phyloP scores from a whole-genome alignment of 1,140 invertebrate genomes.

The Drosophila seguyi region DNA sequence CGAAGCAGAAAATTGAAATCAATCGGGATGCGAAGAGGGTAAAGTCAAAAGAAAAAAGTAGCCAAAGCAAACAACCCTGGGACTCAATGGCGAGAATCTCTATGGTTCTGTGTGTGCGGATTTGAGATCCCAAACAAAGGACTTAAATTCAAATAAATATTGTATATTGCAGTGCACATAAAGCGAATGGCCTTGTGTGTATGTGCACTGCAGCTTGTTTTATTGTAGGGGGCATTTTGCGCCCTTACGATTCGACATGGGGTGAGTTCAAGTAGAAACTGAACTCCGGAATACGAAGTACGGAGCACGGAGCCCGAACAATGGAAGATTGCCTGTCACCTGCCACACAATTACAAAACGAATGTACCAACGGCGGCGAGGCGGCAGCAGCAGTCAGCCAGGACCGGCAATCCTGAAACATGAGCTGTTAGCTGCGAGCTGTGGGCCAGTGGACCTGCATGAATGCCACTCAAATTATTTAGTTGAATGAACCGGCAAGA shows the following conservation, averaged over 20 bases:
- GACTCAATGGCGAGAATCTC: slow-evolving; percentile 20
- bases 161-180: slow-evolving; percentile 81
- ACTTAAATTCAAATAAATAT: slow-evolving; percentile 85
- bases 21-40: slow-evolving; percentile 9
- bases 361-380: slow-evolving; percentile 63
- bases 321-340: slow-evolving; percentile 84
- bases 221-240: slow-evolving; percentile 81
- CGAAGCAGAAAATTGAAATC: slow-evolving; percentile 29
- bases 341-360: slow-evolving; percentile 83
- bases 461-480: slow-evolving; percentile 85
- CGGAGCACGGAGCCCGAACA: slow-evolving; percentile 47
- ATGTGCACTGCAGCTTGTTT: slow-evolving; percentile 67
- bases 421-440: slow-evolving; percentile 57
- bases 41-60: slow-evolving; percentile 64
- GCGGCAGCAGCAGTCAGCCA: slow-evolving; percentile 22
- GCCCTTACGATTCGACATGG: slow-evolving; percentile 83
- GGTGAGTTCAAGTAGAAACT: slow-evolving; percentile 73
- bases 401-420: slow-evolving; percentile 69
- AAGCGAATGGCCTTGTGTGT: slow-evolving; percentile 65
- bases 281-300: slow-evolving; percentile 23
- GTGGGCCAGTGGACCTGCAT: slow-evolving; percentile 72
- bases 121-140: slow-evolving; percentile 79
- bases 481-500: slow-evolving; percentile 84
- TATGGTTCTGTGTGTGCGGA: slow-evolving; percentile 58
- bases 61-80: slow-evolving; percentile 76